Conservation (phyloP, 1,140 invertebrate genomes). For the Tribolium castaneum region DNA sequence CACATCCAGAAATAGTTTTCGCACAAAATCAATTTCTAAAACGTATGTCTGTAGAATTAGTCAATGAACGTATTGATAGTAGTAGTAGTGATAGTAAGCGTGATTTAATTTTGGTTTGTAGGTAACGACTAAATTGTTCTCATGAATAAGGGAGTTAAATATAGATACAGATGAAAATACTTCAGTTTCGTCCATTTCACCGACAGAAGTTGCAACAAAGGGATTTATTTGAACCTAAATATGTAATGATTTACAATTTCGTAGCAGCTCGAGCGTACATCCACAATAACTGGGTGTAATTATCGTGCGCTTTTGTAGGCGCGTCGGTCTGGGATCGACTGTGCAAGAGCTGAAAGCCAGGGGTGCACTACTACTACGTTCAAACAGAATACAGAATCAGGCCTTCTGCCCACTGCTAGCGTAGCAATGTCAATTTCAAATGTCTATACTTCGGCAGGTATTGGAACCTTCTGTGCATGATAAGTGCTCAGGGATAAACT, state of each 20-base stretch:
- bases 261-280: slow-evolving; percentile 31
- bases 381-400: slow-evolving; percentile 40
- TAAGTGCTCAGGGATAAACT: slow-evolving; percentile 35
- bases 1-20: slow-evolving; percentile 36
- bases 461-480: slow-evolving; percentile 38
- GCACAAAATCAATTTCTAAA: slow-evolving; percentile 35
- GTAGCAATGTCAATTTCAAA: slow-evolving; percentile 43
- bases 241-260: slow-evolving; percentile 36
- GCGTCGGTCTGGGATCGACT: slow-evolving; percentile 33
- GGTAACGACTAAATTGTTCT: not conserved
- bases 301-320: slow-evolving; percentile 32
- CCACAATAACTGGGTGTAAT: slow-evolving; percentile 35
- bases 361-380: slow-evolving; percentile 34
- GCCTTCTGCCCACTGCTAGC: slow-evolving; percentile 31
- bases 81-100: not conserved
- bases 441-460: slow-evolving; percentile 41
- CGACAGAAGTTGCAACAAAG: slow-evolving; percentile 2
- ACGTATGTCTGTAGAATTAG: not conserved
- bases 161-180: not conserved
- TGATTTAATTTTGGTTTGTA: not conserved
- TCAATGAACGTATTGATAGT: slow-evolving; percentile 30
- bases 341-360: slow-evolving; percentile 29
- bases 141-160: not conserved
- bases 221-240: slow-evolving; percentile 28
- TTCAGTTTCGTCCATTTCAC: not conserved